Base-by-base conservation (phyloP, 1,140 invertebrate genomes). In the Anagrus nilaparvatae region DNA sequence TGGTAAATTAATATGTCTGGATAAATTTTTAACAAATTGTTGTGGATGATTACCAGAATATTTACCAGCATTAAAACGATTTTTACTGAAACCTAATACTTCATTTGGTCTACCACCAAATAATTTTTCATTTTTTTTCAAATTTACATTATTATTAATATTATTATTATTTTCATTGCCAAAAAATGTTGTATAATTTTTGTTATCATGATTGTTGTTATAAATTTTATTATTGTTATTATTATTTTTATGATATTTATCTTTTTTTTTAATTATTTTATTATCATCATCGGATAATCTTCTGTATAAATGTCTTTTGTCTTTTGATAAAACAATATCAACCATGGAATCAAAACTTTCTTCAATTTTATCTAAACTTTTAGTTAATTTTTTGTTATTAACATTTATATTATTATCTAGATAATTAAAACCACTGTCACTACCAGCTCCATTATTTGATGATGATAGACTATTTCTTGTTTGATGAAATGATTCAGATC, bases 341-440 rank as follows among this genome's bases (percentile, higher is more conserved):
- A 82, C 74, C 69, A 82, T 75, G 2, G 79, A 74, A n/a, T n/a
- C n/a, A n/a, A n/a, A n/a, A n/a, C n/a, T n/a, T n/a, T n/a, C n/a
- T n/a, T n/a, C n/a, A 5, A 87, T 79, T 35, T 81, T 73, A 44
- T 87, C 83, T 21, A 86, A 60, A 42, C 82, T 86, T 62, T 86
- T 87, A 48, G 36, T 63, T 65, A 17, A 63, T n/a, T n/a, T n/a
- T n/a, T n/a, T n/a, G n/a, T n/a, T n/a, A n/a, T n/a, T n/a, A n/a
- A n/a, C n/a, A n/a, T n/a, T n/a, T n/a, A n/a, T n/a, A n/a, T n/a
- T n/a, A n/a, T n/a, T n/a, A n/a, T n/a, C n/a, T n/a, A n/a, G n/a
- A n/a, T n/a, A n/a, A n/a, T n/a, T 52, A 3, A 66, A 30, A 1
- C 59, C 60, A 17, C 58, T 63, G 47, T 65, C 63, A 41, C 65